A percentile compares a stretch with the other conserved stretches of the same genome.
phyloP scores from a whole-genome alignment of 2,888 invertebrate species.

The Brachyopa scutellaris region DNA sequence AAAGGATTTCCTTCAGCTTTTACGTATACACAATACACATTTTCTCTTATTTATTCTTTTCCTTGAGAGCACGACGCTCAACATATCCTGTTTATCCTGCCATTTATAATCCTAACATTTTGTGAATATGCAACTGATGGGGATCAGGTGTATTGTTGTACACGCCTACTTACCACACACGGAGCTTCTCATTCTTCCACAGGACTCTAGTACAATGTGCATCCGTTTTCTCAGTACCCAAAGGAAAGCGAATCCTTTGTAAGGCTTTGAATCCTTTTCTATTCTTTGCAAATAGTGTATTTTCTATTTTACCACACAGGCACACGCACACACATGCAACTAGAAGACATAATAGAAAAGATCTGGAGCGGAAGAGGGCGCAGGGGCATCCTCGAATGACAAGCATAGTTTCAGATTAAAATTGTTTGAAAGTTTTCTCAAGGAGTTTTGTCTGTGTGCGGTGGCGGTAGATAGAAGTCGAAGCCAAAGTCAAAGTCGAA shows the following conservation, averaged over 20 bases:
- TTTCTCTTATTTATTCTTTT: constrained; percentile 55
- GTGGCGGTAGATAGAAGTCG: neutral
- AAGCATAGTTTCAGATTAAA: constrained; percentile 70
- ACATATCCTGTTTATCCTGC: constrained; percentile 69
- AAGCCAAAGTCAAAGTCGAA: neutral
- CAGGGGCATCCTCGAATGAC: constrained; percentile 62
- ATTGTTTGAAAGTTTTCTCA: constrained; percentile 68
- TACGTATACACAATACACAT: constrained; percentile 24
- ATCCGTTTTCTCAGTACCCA: constrained; percentile 16
- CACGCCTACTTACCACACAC: constrained; percentile 50
- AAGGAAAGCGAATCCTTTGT: constrained; percentile 74
- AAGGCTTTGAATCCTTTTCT: constrained; percentile 56
- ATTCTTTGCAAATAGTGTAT: constrained; percentile 50
- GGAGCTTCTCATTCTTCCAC: neutral
- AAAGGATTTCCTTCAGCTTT: constrained; percentile 65
- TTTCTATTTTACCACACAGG: constrained; percentile 41
- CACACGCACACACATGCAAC: neutral
- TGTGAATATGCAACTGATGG: constrained; percentile 68
- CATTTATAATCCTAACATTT: constrained; percentile 69
- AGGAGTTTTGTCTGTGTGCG: constrained; percentile 48
- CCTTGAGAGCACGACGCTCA: constrained; percentile 48
- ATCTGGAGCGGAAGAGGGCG: constrained; percentile 10
- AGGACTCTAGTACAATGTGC: constrained; percentile 34
- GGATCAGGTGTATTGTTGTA: constrained; percentile 68
- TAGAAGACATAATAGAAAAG: neutral